Percentiles rank a stretch among this genome's conserved stretches.
Evolutionary conservation across 53 echinoderm and acorn worm species (phyloP).

Genomic region (Echinometra lucunter): DNA sequence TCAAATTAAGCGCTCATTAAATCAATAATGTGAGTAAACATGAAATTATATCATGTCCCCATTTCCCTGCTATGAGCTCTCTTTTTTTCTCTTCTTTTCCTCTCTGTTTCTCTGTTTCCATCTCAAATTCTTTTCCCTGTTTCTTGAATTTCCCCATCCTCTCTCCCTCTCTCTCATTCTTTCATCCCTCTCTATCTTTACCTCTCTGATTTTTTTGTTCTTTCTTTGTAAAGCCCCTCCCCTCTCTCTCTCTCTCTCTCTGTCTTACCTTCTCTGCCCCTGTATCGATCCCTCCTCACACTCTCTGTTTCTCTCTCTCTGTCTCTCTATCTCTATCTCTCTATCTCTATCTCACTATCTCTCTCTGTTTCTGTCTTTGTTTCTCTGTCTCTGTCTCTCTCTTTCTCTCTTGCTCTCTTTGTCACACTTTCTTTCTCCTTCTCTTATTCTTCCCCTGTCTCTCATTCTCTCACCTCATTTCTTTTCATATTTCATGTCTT

Average conservation of each 20-base stretch:
- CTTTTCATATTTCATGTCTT: neutral
- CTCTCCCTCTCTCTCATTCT: neutral
- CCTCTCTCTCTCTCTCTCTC: neutral
- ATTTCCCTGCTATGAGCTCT: neutral
- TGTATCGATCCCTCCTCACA: neutral
- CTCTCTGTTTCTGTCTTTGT: neutral
- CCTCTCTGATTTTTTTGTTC: neutral
- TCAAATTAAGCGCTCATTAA: slow-evolving; percentile 32
- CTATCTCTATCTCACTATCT: neutral
- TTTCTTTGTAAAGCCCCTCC: neutral
- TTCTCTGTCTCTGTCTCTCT: neutral
- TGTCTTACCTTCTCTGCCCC: neutral
- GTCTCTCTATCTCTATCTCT: neutral
- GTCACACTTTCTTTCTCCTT: neutral
- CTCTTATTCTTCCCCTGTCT: neutral
- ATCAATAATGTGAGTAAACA: slow-evolving; percentile 38
- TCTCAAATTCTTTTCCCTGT: neutral
- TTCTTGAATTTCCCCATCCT: neutral
- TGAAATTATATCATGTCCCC: slow-evolving; percentile 17
- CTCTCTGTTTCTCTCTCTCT: neutral
- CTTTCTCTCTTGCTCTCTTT: neutral
- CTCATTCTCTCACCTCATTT: neutral
- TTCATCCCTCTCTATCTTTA: neutral
- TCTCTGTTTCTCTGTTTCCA: neutral
- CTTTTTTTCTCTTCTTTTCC: neutral